Evolutionary conservation across 2,797 vertebrate species (phyloP).

Genomic region (Lates japonicus): DNA sequence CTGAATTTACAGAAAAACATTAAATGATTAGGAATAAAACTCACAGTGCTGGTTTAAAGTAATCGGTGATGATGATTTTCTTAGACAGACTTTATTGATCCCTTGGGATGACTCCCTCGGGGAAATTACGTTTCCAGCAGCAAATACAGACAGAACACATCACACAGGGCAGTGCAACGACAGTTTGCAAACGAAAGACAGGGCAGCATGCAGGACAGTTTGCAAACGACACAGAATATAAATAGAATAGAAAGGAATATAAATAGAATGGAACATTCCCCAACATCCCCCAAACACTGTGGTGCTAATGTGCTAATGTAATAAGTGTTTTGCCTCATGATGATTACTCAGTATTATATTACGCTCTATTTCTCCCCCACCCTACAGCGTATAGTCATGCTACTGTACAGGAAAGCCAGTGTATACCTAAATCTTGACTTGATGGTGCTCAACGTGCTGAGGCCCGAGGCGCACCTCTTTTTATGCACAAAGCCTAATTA

Average conservation of each 20-base stretch:
- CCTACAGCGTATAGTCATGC: not conserved
- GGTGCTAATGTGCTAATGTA: not conserved
- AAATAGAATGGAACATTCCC: too few species aligned
- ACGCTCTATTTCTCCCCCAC: not conserved
- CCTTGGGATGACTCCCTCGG: too few species aligned
- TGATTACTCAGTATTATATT: not conserved
- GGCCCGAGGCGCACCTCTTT: not conserved
- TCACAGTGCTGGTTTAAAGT: not conserved
- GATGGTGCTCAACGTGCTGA: not conserved
- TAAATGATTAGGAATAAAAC: not conserved
- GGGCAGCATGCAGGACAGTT: too few species aligned
- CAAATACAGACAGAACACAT: too few species aligned
- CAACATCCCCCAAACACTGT: not conserved
- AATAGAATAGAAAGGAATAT: too few species aligned
- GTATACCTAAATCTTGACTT: not conserved
- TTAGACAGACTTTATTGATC: too few species aligned
- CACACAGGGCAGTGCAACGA: too few species aligned
- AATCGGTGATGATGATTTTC: not conserved
- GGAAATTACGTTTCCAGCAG: too few species aligned
- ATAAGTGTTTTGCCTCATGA: not conserved
- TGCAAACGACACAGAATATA: too few species aligned
- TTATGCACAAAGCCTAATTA: slow-evolving; percentile 21
- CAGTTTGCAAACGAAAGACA: too few species aligned
- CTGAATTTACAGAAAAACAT: not conserved
- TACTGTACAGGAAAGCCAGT: not conserved